Conservation (phyloP, 35 echinoderm and acorn worm species). For the Lytechinus variegatus region DNA sequence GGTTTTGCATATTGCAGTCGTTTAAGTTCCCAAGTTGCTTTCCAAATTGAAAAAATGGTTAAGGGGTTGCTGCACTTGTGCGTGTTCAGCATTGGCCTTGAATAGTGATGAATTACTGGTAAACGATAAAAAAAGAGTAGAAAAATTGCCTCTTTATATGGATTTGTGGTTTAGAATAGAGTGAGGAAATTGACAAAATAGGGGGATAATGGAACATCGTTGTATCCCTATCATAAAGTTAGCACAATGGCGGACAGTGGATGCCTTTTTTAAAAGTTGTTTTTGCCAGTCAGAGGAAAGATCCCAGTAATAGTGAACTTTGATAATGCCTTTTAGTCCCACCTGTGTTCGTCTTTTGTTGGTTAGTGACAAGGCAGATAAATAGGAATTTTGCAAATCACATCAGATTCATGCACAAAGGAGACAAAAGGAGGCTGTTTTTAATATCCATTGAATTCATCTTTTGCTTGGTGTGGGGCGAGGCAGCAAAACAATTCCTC, state of each 20-base stretch:
- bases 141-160: conserved; percentile 26
- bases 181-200: conserved; percentile 45
- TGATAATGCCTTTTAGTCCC: conserved; percentile 10
- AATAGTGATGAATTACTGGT: conserved; percentile 1
- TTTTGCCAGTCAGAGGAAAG: conserved; percentile 16
- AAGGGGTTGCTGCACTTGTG: conserved; percentile 19
- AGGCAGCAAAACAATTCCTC: not conserved
- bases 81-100: not conserved
- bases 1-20: not conserved
- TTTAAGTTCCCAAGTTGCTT: not conserved
- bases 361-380: conserved; percentile 32
- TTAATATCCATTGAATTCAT: conserved; percentile 6
- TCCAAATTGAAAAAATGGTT: not conserved
- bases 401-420: not conserved
- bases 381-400: conserved; percentile 21
- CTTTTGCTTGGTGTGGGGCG: not conserved
- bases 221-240: not conserved
- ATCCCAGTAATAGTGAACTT: conserved; percentile 16
- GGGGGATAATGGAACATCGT: conserved; percentile 25
- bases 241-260: not conserved
- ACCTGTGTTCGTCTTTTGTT: conserved; percentile 22
- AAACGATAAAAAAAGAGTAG: conserved; percentile 6
- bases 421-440: not conserved
- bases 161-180: conserved; percentile 19
- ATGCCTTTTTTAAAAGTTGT: not conserved